phyloP scores from a whole-genome alignment of 2,113 vertebrate genomes.

The Silurus glanis region DNA sequence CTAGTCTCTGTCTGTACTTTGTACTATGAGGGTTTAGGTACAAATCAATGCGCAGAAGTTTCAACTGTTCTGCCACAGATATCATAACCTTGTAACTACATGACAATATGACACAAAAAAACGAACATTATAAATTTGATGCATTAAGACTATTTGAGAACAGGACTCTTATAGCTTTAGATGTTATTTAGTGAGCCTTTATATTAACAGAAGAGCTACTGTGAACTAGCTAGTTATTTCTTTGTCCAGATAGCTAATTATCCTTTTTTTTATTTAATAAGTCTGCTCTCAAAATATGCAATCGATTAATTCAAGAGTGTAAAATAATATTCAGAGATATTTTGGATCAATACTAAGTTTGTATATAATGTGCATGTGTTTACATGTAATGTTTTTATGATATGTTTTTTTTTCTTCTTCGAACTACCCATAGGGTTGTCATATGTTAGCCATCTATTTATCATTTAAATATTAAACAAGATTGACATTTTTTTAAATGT shows the following conservation, averaged over 20 bases:
- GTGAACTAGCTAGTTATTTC: not conserved
- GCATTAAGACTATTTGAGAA: not conserved
- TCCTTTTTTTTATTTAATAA: not conserved
- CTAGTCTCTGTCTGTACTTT: not conserved
- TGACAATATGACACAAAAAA: not conserved
- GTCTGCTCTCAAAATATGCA: not conserved
- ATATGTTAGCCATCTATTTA: not conserved
- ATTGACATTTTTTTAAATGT: not conserved
- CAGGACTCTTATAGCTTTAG: not conserved
- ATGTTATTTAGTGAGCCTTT: not conserved
- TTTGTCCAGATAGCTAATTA: not conserved
- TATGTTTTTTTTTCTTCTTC: not conserved
- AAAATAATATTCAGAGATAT: not conserved
- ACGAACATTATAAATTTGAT: not conserved
- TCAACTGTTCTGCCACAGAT: not conserved
- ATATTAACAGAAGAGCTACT: not conserved
- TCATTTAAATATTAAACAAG: not conserved
- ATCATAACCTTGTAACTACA: not conserved
- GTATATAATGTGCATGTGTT: not conserved
- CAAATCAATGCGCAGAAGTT: not conserved
- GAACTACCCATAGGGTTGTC: not conserved
- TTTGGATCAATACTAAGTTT: not conserved
- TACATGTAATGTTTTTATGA: not conserved
- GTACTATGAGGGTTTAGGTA: not conserved
- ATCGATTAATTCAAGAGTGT: too few species aligned